A percentile compares a stretch with the other conserved stretches of the same genome.
These are phyloP conservation scores for Battus philenor DNA, from an alignment of 1,140 invertebrate genomes.

Conservation along the genomic window DNA sequence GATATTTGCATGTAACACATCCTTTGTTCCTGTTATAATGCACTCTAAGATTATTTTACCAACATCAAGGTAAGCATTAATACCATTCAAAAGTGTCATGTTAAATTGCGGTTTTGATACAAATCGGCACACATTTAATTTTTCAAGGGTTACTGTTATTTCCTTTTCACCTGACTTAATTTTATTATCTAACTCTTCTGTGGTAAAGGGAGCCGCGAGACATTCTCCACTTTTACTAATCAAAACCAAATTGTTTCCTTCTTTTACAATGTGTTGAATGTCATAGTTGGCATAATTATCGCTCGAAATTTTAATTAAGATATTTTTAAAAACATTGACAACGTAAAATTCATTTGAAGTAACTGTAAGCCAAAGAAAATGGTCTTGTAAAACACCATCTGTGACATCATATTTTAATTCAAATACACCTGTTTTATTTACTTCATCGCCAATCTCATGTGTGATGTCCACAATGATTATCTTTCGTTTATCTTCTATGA, in stretches of 20 bases:
- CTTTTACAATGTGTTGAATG: constrained; percentile 31
- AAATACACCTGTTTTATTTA: constrained; percentile 9
- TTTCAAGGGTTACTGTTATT: constrained; percentile 34
- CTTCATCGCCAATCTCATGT: constrained; percentile 19
- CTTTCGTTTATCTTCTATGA: constrained; percentile 39
- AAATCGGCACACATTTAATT: constrained; percentile 21
- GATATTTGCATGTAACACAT: constrained; percentile 25
- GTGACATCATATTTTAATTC: constrained; percentile 34
- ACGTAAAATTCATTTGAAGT: constrained; percentile 42
- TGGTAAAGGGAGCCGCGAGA: constrained; percentile 25
- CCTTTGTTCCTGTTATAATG: constrained; percentile 36
- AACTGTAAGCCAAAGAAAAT: constrained; percentile 46
- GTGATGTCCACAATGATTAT: constrained; percentile 30
- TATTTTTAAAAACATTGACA: constrained; percentile 29
- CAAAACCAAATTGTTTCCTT: constrained; percentile 34
- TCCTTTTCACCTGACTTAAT: constrained; percentile 27
- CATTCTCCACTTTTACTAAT: constrained; percentile 55
- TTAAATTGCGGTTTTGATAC: constrained; percentile 15
- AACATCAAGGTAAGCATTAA: constrained; percentile 30
- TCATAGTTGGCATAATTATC: constrained; percentile 41
- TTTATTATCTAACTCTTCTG: constrained; percentile 29
- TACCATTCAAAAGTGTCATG: constrained; percentile 23
- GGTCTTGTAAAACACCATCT: constrained; percentile 32
- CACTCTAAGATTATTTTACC: constrained; percentile 39
- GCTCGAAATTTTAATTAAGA: constrained; percentile 31